Base-by-base conservation (phyloP, 1,140 invertebrate species). In the Thrips palmi region DNA sequence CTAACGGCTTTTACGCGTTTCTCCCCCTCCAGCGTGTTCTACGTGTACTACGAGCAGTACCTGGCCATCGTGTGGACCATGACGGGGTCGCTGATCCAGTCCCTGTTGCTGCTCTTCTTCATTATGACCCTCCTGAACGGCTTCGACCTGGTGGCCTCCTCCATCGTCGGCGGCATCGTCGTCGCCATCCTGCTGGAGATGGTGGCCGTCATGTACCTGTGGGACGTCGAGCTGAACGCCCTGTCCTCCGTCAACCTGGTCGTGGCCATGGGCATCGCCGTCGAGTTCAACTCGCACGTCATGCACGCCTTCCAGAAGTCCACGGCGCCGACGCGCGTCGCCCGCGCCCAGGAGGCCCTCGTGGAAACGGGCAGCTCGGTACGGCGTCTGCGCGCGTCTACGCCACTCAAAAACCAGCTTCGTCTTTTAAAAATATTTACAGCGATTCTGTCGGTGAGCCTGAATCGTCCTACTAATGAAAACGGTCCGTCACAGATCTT, bases 271-370 rank as follows among this genome's bases (percentile, higher is more conserved):
- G 94, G 94, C 41, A 97, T 98, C 45, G 78, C 89, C 12, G 93
- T 98, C 2, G 94, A 98, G 63, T 99, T 98, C 60, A 97, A 91
- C 62, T 93, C 91, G 45, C 94, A 98, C 62, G 68, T 97, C 45
- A 84, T 91, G 25, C 81, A 92, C 57, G 80, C 85, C 17, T 97
- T 96, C 62, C 74, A 83, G 2, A 69, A 85, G 39, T 82, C 77
- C 1, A 63, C 72, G 3, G 67, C 75, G 52, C 58, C 63, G 11
- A 77, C 71, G 5, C 65, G 81, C 48, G 62, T 81, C 2, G 68
- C 73, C 37, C 63, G 91, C 45, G 83, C 89, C 0, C 67, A 75
- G 1, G 79, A 89, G 50, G 74, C 89, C 17, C 59, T 97, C 12
- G 70, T 77, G 11, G 77, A 77, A 48, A 94, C 94, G 81, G 94